These are phyloP conservation scores for Semnopithecus entellus DNA, from an alignment of 2,113 vertebrate genomes.

Conservation along the genomic window DNA sequence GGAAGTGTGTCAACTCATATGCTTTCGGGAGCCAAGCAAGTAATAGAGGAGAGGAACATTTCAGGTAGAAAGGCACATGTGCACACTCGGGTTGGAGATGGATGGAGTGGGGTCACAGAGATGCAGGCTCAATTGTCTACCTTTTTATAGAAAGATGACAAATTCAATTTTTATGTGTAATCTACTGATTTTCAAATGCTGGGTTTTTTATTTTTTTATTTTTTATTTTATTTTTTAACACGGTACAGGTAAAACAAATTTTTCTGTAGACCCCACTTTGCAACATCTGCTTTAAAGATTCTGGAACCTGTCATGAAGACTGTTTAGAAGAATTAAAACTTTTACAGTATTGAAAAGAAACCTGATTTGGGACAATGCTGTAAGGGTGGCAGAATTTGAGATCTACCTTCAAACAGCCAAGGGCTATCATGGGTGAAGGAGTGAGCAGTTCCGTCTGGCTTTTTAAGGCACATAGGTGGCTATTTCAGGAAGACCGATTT, in stretches of 20 bases:
- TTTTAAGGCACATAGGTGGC: background rate
- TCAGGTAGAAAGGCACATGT: background rate
- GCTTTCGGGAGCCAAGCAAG: background rate
- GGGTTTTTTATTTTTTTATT: background rate
- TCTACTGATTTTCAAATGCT: background rate
- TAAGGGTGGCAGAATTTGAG: background rate
- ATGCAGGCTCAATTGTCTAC: background rate
- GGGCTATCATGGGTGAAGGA: background rate
- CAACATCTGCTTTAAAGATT: background rate
- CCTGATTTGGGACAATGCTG: background rate
- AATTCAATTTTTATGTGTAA: background rate
- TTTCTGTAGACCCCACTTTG: background rate
- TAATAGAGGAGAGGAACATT: background rate
- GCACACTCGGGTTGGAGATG: background rate
- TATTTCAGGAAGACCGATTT: background rate
- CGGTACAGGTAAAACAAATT: background rate
- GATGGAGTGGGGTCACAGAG: background rate
- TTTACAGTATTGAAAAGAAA: background rate
- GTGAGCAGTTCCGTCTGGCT: background rate
- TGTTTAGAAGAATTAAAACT: background rate
- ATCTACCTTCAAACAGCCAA: background rate
- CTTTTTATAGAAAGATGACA: background rate
- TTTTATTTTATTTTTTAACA: background rate
- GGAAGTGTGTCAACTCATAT: background rate
- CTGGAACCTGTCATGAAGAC: background rate